Conservation (phyloP, 1,140 invertebrate species). For the Panagrolaimus sp. region DNA sequence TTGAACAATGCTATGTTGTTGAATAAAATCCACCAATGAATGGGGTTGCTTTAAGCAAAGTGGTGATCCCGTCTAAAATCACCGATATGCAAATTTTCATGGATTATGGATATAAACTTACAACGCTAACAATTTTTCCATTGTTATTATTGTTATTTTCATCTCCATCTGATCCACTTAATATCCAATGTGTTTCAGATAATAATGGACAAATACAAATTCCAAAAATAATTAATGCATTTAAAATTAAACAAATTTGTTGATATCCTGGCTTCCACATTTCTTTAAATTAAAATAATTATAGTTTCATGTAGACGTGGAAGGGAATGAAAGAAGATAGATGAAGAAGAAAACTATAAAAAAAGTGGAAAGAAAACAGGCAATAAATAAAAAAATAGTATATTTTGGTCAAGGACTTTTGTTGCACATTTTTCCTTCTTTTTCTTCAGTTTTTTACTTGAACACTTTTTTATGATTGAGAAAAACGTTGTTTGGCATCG, state of each 20-base stretch:
- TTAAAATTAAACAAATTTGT: not conserved
- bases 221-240: not conserved
- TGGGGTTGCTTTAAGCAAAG: not conserved
- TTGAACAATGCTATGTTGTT: not conserved
- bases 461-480: no score
- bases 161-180: not conserved
- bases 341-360: no score
- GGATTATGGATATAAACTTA: not conserved
- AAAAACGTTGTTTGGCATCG: no score
- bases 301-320: no score
- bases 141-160: not conserved
- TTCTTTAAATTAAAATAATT: no score
- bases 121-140: not conserved
- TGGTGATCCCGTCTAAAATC: constrained; percentile 3
- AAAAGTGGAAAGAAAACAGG: no score
- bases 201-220: not conserved
- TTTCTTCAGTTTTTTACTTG: no score
- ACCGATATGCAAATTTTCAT: not conserved
- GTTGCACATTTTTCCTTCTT: no score
- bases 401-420: no score
- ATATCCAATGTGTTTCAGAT: constrained; percentile 3
- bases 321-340: no score
- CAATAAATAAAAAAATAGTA: no score
- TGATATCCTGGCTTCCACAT: not conserved
- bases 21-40: not conserved